A percentile compares a stretch with the other conserved stretches of the same genome.
These are phyloP conservation scores for Apteryx mantelli DNA, from an alignment of 2,113 vertebrate species.

Conservation along the genomic window DNA sequence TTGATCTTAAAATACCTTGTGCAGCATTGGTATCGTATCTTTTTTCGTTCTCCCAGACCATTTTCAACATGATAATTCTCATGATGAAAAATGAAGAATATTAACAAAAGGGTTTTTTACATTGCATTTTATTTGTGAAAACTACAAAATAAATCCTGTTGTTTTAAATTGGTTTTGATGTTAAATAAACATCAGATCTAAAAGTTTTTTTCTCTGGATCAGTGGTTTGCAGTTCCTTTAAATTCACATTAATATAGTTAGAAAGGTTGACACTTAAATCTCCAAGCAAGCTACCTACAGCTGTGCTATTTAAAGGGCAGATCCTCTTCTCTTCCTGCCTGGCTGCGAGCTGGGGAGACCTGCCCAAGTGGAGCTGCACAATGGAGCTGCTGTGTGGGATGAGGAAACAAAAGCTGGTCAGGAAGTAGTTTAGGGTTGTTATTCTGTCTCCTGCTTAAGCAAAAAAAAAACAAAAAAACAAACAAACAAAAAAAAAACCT, in stretches of 20 bases:
- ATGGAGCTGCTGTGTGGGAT: neutral
- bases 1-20: neutral
- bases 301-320: constrained; percentile 8
- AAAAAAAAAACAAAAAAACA: too few relatives aligned
- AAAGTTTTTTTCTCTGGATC: neutral
- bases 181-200: neutral
- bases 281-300: neutral
- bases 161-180: neutral
- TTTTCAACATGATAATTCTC: neutral
- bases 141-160: neutral
- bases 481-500: neutral
- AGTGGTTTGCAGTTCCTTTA: neutral
- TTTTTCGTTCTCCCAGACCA: neutral
- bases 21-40: neutral
- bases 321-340: neutral
- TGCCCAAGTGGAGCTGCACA: neutral
- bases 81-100: neutral
- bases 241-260: neutral
- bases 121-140: neutral
- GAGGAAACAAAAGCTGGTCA: neutral
- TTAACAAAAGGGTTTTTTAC: neutral
- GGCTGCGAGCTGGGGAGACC: neutral
- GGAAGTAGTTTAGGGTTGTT: neutral
- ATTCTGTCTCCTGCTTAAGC: neutral
- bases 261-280: neutral